Base-by-base conservation (phyloP, 2,888 invertebrate species). In the Quadriops clusia region DNA sequence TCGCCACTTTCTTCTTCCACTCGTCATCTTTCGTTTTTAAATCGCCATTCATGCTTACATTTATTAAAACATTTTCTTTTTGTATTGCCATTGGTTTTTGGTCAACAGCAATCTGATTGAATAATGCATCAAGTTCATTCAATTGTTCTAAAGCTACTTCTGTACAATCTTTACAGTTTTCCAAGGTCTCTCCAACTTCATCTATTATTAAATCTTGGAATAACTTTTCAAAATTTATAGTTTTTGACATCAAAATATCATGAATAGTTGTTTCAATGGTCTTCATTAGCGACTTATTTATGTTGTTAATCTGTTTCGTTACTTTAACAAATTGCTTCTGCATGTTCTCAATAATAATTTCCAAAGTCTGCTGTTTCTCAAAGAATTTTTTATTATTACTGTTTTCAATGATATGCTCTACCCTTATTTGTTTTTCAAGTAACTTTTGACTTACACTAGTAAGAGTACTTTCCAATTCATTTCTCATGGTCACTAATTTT, bases 261-360 rank as follows among this genome's bases (percentile, higher is more conserved):
- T 42, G 36, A 21, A 43, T 37, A 17, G 42, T 41, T 12, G 36
- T 30, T 17, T 18, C 18, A n/a, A n/a, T n/a, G 28, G 2, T 26
- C 21, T 12, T 23, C 27, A n/a, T n/a, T n/a, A 18, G n/a, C 18
- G n/a, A 18, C 7, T n/a, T 18, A n/a, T 18, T 18, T n/a, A n/a
- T n/a, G n/a, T 18, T 18, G 18, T 18, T 8, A 18, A 18, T 7
- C 7, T 18, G 7, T 32, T 43, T 48, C 1, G 49, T 44, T 21
- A 39, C 34, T 22, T 43, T 42, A 20, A 35, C 34, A 30, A 41
- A 49, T 36, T 50, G 49, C 23, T 50, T 49, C 10, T 44, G 37
- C 14, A 49, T 44, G 34, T 51, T 49, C 15, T 49, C 46, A n/a
- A 42, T 34, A 13, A 51, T 45, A 10, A 41, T 34, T 35, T 48